A percentile compares a stretch with the other conserved stretches of the same genome.
These are phyloP conservation scores for Tortricodes alternella DNA, from an alignment of 2,888 invertebrate genomes.

Conservation along the genomic window DNA sequence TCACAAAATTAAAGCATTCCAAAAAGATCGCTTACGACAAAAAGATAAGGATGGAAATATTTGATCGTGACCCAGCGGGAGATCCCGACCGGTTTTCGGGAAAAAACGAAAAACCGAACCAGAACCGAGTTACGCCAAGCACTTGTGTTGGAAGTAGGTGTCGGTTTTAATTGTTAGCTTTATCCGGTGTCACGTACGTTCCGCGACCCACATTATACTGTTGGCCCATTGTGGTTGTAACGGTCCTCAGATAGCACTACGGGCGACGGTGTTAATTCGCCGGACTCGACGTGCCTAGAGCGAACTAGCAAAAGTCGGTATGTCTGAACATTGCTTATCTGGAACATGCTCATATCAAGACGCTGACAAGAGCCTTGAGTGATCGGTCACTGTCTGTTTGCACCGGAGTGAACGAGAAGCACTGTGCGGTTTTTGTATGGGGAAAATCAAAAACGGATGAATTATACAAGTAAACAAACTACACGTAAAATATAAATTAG, in stretches of 20 bases:
- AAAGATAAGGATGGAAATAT: conserved; percentile 28
- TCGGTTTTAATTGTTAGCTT: conserved; percentile 67
- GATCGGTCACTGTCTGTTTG: no score
- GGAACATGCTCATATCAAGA: no score
- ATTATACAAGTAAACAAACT: no score
- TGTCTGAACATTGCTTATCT: background rate
- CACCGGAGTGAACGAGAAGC: no score
- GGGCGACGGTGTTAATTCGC: conserved; percentile 51
- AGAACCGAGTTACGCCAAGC: conserved; percentile 31
- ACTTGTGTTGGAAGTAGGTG: conserved; percentile 53
- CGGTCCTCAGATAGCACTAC: conserved; percentile 58
- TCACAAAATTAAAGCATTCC: conserved; percentile 26
- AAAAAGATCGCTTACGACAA: conserved; percentile 27
- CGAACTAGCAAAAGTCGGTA: background rate
- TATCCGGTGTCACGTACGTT: conserved; percentile 65
- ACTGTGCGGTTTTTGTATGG: no score
- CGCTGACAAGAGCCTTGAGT: no score
- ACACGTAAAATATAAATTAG: no score
- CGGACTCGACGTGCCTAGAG: conserved; percentile 34
- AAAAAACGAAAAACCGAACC: conserved; percentile 21
- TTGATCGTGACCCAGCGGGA: conserved; percentile 31
- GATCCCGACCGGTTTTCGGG: conserved; percentile 23
- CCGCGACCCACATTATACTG: conserved; percentile 73
- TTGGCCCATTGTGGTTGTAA: conserved; percentile 72
- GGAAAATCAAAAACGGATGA: no score